phyloP scores from a whole-genome alignment of 1,140 invertebrate species.

The Pseudobourletiella spinata region DNA sequence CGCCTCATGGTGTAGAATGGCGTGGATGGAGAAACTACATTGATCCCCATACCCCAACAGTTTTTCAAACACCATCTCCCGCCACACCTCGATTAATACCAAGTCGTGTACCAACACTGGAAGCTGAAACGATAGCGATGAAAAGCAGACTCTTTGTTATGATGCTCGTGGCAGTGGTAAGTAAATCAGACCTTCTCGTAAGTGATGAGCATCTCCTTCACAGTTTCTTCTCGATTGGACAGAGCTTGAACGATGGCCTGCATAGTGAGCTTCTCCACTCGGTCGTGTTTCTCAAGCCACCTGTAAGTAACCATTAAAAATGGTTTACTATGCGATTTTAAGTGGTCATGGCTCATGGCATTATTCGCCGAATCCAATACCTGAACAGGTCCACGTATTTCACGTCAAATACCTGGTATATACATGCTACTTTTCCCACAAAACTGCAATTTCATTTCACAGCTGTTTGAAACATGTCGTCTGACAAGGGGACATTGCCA shows the following conservation, averaged over 20 bases:
- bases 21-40: conserved; percentile 34
- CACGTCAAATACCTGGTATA: too few relatives aligned
- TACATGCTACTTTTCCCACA: too few relatives aligned
- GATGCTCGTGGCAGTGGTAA: not conserved
- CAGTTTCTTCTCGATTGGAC: conserved; percentile 54
- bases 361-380: too few relatives aligned
- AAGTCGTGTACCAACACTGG: conserved; percentile 62
- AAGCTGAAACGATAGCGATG: conserved; percentile 46
- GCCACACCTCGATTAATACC: conserved; percentile 66
- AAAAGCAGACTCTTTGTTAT: not conserved
- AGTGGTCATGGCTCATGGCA: too few relatives aligned
- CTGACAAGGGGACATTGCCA: too few relatives aligned
- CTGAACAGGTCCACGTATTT: too few relatives aligned
- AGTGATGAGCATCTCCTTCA: conserved; percentile 59
- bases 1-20: conserved; percentile 59
- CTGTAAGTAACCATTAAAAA: conserved; percentile 43
- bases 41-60: conserved; percentile 43
- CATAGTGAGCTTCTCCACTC: conserved; percentile 65
- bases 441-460: too few relatives aligned
- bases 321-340: too few relatives aligned
- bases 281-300: conserved; percentile 67
- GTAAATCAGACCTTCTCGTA: conserved; percentile 59
- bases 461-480: too few relatives aligned
- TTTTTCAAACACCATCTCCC: conserved; percentile 59
- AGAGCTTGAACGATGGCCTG: conserved; percentile 64